Conservation (phyloP, 2,888 invertebrate genomes). For the Eupeodes luniger region DNA sequence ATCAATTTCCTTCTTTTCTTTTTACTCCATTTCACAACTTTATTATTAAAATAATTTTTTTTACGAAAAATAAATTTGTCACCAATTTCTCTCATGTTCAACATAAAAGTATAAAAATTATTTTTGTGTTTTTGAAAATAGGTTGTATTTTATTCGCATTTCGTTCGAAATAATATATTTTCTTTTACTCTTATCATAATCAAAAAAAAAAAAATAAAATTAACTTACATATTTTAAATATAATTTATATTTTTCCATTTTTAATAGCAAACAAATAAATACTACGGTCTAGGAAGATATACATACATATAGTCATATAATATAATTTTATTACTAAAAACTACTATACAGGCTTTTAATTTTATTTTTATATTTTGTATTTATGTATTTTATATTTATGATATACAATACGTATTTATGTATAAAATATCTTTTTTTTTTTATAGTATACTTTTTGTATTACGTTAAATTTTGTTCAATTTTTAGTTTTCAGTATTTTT, state of each 20-base stretch:
- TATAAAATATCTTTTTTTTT: conserved; percentile 37
- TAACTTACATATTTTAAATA: conserved; percentile 50
- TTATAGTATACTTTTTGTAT: conserved; percentile 45
- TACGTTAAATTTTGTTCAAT: conserved; percentile 18
- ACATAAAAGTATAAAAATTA: neutral
- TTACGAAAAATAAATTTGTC: conserved; percentile 2
- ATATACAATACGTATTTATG: conserved; percentile 16
- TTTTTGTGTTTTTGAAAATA: conserved; percentile 7
- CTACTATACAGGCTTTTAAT: conserved; percentile 60
- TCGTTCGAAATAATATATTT: neutral
- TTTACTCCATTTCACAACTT: conserved; percentile 25
- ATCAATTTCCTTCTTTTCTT: neutral
- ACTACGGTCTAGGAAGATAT: conserved; percentile 73
- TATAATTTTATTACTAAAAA: neutral
- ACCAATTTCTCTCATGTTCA: conserved; percentile 2
- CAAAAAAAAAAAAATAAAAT: conserved; percentile 7
- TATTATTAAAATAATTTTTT: conserved; percentile 16
- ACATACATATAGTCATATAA: conserved; percentile 14
- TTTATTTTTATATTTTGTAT: conserved; percentile 13
- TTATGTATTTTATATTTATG: conserved; percentile 29
- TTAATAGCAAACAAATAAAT: conserved; percentile 70
- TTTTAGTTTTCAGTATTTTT: conserved; percentile 14
- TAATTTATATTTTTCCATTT: conserved; percentile 65
- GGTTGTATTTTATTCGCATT: conserved; percentile 28
- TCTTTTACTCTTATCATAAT: neutral